Evolutionary conservation across 37 sponge, comb jelly and placozoan species (phyloP), one percentile per base, ranked within the genome.

Genomic region (Sycon ciliatum): DNA sequence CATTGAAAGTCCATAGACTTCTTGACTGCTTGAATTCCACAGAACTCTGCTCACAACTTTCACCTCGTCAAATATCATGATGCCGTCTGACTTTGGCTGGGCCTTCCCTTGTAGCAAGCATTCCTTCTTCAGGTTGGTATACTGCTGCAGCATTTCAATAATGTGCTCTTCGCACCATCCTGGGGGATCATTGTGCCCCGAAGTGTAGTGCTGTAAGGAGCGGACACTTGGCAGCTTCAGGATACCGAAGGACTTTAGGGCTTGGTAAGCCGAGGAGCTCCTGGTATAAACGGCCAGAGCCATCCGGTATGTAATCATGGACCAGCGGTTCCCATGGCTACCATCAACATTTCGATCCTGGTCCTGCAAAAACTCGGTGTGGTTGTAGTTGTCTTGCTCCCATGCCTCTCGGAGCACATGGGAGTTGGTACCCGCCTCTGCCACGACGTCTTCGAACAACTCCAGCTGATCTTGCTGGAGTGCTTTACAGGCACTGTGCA

Each of bases 401-500:
- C 78, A 77, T 4, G 68, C 35, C 37, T n/a, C 39, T 23, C 78
- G 27, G 34, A 77, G 31, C 33, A 42, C 38, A 36, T 36, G 57
- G 32, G 69, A 57, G 13, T 42, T n/a, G 1, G 39, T 32, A 2
- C 66, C 76, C 64, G 28, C 18, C 28, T 67, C 39, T 27, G 37
- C 11, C 6, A 77, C 39, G 33, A 38, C 34, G 3, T 67, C 69
- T 27, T 68, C 37, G 1, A 77, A 4, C 32, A 5, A 22, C 36
- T 60, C 67, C 78, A 67, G 67, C 24, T 77, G 56, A 27, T 67
- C 69, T 55, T 77, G 78, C 57, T 68, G 69, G n/a, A n/a, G n/a
- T n/a, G n/a, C n/a, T n/a, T n/a, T n/a, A n/a, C n/a, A n/a, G n/a
- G n/a, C n/a, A n/a, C n/a, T n/a, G n/a, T n/a, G n/a, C n/a, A n/a